Conservation (phyloP, 2,888 invertebrate genomes). For the Hoplodrina ambigua region DNA sequence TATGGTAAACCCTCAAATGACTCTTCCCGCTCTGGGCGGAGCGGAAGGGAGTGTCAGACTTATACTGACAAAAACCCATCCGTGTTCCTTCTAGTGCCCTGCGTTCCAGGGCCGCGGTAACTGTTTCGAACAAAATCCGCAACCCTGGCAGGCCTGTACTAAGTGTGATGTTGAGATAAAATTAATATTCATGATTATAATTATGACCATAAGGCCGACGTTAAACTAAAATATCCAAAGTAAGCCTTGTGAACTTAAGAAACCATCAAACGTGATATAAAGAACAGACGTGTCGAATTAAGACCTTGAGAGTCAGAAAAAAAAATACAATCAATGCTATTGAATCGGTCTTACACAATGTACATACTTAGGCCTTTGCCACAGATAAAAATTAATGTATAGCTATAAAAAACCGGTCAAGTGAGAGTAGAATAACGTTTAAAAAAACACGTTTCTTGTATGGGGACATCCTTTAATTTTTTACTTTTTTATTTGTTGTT, state of each 20-base stretch:
- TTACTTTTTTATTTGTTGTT: no score
- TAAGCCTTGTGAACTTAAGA: constrained; percentile 16
- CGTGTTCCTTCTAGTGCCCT: no score
- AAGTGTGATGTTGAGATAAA: background rate
- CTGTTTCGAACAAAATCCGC: no score
- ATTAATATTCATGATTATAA: background rate
- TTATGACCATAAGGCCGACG: background rate
- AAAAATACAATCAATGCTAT: constrained; percentile 34
- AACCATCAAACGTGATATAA: constrained; percentile 18
- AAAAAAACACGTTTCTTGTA: no score
- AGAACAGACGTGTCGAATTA: constrained; percentile 34
- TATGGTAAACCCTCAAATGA: no score
- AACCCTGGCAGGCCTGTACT: background rate
- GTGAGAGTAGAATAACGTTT: no score
- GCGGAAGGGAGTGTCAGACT: no score
- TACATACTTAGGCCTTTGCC: constrained; percentile 4
- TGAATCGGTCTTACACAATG: constrained; percentile 18
- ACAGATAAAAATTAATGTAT: constrained; percentile 5
- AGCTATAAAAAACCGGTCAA: no score
- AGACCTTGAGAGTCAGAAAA: constrained; percentile 34
- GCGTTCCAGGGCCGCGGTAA: no score
- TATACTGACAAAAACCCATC: no score
- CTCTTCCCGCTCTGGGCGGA: no score
- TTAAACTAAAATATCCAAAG: background rate
- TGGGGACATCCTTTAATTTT: no score